Evolutionary conservation across 1,140 invertebrate genomes (phyloP).

Genomic region (Drosophila sucinea): DNA sequence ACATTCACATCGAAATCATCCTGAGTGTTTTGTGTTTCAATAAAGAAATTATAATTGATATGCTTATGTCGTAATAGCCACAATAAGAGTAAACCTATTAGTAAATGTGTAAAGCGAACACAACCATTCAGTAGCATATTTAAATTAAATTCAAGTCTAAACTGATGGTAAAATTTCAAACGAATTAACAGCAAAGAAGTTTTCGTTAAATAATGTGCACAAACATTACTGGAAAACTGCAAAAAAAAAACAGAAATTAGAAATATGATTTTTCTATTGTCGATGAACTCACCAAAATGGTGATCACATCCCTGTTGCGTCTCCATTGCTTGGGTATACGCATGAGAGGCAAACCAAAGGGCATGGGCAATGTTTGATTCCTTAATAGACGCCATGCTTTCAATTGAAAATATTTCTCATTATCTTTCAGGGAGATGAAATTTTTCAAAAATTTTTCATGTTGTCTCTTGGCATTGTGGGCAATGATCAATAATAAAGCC

Average conservation of each 20-base stretch:
- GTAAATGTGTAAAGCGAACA: slow-evolving; percentile 13
- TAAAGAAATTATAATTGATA: slow-evolving; percentile 24
- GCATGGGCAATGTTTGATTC: slow-evolving; percentile 47
- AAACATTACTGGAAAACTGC: slow-evolving; percentile 42
- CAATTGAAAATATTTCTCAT: slow-evolving; percentile 41
- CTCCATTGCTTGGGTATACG: not conserved
- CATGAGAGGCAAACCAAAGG: slow-evolving; percentile 51
- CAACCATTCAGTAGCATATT: slow-evolving; percentile 20
- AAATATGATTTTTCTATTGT: not conserved
- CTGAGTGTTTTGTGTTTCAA: slow-evolving; percentile 7
- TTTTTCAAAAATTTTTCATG: slow-evolving; percentile 27
- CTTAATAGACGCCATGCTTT: slow-evolving; percentile 49
- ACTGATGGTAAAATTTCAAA: slow-evolving; percentile 7
- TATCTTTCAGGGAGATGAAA: slow-evolving; percentile 40
- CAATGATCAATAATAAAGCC: slow-evolving; percentile 29
- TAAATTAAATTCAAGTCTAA: slow-evolving; percentile 16
- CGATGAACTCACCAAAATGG: slow-evolving; percentile 43
- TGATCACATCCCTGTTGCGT: slow-evolving; percentile 45
- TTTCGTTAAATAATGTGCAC: slow-evolving; percentile 21
- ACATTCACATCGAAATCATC: slow-evolving; percentile 58
- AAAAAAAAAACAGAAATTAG: not conserved
- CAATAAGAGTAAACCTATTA: slow-evolving; percentile 24
- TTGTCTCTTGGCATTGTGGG: slow-evolving; percentile 38
- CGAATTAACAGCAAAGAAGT: slow-evolving; percentile 4
- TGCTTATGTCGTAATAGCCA: slow-evolving; percentile 21